These are phyloP conservation scores for Marronus borbonicus DNA, from an alignment of 2,888 invertebrate species.

Conservation along the genomic window DNA sequence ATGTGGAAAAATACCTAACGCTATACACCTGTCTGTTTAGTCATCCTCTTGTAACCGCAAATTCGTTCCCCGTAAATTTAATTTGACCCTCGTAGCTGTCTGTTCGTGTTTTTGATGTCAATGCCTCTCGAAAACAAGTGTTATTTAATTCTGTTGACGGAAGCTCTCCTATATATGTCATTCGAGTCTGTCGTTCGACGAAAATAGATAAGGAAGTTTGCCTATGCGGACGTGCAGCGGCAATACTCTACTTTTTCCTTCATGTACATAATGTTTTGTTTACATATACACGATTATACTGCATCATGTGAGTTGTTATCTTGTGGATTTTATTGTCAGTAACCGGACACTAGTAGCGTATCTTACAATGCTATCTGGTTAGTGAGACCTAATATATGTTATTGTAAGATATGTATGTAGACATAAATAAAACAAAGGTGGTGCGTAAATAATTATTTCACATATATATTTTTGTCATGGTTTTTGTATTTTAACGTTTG, in stretches of 20 bases:
- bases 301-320: neutral
- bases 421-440: no score
- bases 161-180: constrained; percentile 34
- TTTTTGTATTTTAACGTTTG: no score
- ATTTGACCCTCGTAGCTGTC: constrained; percentile 38
- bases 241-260: no score
- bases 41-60: constrained; percentile 1
- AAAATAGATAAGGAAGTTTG: constrained; percentile 43
- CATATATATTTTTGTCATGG: no score
- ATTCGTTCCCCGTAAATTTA: constrained; percentile 25
- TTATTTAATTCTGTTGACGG: constrained; percentile 45
- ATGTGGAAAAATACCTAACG: constrained; percentile 10
- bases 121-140: constrained; percentile 41
- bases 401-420: no score
- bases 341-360: neutral
- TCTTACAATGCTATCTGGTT: neutral
- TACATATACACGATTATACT: neutral
- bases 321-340: neutral
- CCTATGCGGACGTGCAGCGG: neutral
- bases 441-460: no score
- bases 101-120: constrained; percentile 30
- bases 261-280: no score
- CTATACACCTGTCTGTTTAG: neutral
- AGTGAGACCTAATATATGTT: no score
- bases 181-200: constrained; percentile 21